Evolutionary conservation across 2,113 vertebrate species (phyloP).

Genomic region (Corythornis cristatus): DNA sequence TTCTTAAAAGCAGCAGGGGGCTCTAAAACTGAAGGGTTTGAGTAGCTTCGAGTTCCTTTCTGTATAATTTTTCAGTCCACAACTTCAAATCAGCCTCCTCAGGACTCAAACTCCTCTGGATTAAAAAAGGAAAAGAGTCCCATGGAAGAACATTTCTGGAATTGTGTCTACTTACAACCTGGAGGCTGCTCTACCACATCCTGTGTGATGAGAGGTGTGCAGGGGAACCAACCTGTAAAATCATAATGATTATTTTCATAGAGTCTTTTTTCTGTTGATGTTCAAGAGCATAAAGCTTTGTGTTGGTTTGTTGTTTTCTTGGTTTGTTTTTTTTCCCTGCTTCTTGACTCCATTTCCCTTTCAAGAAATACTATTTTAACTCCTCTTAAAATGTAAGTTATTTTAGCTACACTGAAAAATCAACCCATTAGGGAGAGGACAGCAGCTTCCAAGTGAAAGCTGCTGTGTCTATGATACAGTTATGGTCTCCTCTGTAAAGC

Average conservation of each 20-base stretch:
- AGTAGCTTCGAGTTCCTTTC: neutral
- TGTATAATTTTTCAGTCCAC: neutral
- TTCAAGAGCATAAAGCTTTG: neutral
- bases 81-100: neutral
- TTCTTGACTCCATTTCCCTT: neutral
- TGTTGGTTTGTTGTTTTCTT: too few species aligned
- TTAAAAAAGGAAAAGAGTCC: neutral
- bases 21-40: neutral
- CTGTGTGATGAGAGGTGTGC: neutral
- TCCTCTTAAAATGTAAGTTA: neutral
- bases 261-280: neutral
- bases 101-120: neutral
- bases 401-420: neutral
- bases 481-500: neutral
- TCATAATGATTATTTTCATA: neutral
- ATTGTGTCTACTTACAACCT: neutral
- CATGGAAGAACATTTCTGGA: neutral
- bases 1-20: neutral
- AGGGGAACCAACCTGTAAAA: neutral
- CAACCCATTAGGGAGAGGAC: neutral
- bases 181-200: neutral
- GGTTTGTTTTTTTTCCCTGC: neutral
- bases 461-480: neutral
- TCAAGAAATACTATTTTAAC: neutral
- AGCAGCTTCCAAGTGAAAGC: neutral